A percentile compares a stretch with the other conserved stretches of the same genome.
Conservation (phyloP, 2,888 invertebrate genomes). For the Drosophila setosimentum region DNA sequence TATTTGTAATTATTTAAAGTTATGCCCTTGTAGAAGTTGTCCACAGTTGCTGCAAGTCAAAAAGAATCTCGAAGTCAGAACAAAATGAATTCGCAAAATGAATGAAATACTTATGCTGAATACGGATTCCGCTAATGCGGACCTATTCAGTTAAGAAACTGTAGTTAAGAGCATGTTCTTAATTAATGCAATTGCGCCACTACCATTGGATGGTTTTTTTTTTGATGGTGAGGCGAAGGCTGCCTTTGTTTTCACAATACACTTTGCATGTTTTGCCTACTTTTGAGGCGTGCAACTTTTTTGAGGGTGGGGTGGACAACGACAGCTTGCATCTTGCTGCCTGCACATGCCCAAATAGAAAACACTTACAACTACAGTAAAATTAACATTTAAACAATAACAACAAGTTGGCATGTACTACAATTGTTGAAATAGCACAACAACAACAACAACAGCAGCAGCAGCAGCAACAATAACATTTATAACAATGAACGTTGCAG, state of each 20-base stretch:
- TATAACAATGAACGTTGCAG: slow-evolving; percentile 36
- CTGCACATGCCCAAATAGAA: slow-evolving; percentile 25
- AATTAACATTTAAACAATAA: slow-evolving; percentile 78
- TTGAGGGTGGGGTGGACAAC: not conserved
- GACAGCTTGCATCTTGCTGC: not conserved
- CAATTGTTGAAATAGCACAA: slow-evolving; percentile 61
- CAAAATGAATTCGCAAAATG: not conserved
- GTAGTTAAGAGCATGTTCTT: slow-evolving; percentile 20
- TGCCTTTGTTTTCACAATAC: slow-evolving; percentile 47
- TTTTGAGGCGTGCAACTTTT: slow-evolving; percentile 18
- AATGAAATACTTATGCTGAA: not conserved
- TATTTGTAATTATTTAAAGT: slow-evolving; percentile 1
- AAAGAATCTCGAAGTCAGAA: not conserved
- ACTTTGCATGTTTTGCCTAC: slow-evolving; percentile 64
- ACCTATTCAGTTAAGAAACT: slow-evolving; percentile 12
- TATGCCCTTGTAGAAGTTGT: not conserved
- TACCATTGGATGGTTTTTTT: not conserved
- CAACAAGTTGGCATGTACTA: slow-evolving; percentile 71
- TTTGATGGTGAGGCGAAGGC: too few relatives aligned
- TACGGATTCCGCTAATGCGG: not conserved
- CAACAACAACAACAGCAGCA: not conserved
- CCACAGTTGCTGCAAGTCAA: not conserved
- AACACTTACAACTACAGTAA: slow-evolving; percentile 59
- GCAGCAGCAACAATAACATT: slow-evolving; percentile 16
- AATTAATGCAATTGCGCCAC: slow-evolving; percentile 40